phyloP scores from a whole-genome alignment of 2,888 invertebrate species.

The Podabrus alpinus region DNA sequence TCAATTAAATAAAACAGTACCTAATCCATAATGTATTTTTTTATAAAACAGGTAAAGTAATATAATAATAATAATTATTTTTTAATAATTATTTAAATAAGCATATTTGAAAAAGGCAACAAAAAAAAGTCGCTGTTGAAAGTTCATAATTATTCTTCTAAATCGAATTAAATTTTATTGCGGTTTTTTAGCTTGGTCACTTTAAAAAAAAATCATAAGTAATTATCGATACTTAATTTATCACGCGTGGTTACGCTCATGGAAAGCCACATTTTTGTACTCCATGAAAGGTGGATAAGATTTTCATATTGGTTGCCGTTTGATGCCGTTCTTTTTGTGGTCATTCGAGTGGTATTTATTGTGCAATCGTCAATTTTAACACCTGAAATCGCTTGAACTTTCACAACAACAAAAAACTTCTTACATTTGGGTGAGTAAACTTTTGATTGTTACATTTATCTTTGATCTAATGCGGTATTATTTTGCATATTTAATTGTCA shows the following conservation, averaged over 20 bases:
- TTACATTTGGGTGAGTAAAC: background rate
- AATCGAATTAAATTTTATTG: background rate
- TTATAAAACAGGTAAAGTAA: too few species aligned
- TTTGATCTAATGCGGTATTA: background rate
- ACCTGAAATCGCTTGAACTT: background rate
- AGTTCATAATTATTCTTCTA: background rate
- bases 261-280: background rate
- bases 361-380: background rate
- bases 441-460: background rate
- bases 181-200: background rate
- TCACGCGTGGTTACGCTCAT: background rate
- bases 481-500: background rate
- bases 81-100: too few species aligned
- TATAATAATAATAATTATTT: background rate
- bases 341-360: background rate
- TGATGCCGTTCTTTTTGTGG: background rate
- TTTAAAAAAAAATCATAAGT: background rate
- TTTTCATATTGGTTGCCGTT: background rate
- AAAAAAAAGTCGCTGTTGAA: background rate
- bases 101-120: background rate
- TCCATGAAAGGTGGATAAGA: background rate
- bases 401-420: background rate
- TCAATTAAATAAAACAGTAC: too few species aligned
- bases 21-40: too few species aligned
- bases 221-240: background rate